A percentile compares a stretch with the other conserved stretches of the same genome.
Evolutionary conservation across 2,888 invertebrate species (phyloP).

Genomic region (Xylota sylvarum): DNA sequence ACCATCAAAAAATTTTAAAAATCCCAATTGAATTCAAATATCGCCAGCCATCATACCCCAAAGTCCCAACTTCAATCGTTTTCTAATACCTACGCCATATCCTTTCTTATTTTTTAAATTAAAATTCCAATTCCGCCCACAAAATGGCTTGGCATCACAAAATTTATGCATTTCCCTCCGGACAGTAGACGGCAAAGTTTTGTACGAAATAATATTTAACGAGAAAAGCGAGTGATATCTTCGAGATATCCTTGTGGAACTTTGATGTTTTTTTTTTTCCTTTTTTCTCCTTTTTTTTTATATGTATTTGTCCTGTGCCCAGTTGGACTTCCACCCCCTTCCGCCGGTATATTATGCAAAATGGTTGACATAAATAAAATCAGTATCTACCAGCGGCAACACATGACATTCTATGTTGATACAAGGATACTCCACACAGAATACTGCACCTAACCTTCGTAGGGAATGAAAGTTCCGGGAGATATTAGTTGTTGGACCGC

Average conservation of each 20-base stretch:
- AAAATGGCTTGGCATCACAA: constrained; percentile 12
- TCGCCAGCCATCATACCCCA: too few relatives aligned
- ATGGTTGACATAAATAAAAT: constrained; percentile 67
- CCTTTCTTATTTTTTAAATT: constrained; percentile 21
- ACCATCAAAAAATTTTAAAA: too few relatives aligned
- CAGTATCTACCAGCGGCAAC: constrained; percentile 46
- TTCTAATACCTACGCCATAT: not conserved
- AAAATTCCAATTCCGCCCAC: constrained; percentile 16
- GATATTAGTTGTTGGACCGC: constrained; percentile 18
- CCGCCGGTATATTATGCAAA: constrained; percentile 56
- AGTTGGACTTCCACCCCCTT: not conserved
- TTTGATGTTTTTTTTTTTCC: constrained; percentile 28
- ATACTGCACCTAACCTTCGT: constrained; percentile 12
- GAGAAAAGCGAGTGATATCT: constrained; percentile 58
- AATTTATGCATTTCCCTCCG: constrained; percentile 34
- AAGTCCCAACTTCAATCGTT: constrained; percentile 16
- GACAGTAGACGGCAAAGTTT: constrained; percentile 49
- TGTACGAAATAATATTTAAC: constrained; percentile 54
- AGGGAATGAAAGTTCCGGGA: not conserved
- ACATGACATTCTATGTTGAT: constrained; percentile 31
- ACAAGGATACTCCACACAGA: constrained; percentile 19
- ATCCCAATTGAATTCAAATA: constrained; percentile 1
- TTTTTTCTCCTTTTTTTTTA: not conserved
- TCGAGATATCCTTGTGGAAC: constrained; percentile 40
- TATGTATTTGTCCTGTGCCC: not conserved